Evolutionary conservation across 2,888 invertebrate species (phyloP).

Genomic region (Parascotia fuliginaria): DNA sequence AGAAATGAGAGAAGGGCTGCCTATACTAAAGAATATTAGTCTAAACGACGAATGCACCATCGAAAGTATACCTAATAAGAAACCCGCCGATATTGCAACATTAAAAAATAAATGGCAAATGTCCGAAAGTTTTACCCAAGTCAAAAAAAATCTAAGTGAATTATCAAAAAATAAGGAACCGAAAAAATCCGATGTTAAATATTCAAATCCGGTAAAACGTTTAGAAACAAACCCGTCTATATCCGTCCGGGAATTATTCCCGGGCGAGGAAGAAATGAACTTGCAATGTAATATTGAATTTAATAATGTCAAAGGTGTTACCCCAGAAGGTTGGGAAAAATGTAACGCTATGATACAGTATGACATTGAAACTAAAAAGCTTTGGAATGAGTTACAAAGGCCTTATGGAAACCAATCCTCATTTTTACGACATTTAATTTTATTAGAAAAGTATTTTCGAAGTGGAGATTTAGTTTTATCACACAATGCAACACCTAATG

Average conservation of each 20-base stretch:
- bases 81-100: slow-evolving; percentile 75
- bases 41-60: slow-evolving; percentile 87
- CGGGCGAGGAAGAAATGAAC: slow-evolving; percentile 93
- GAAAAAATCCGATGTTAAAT: slow-evolving; percentile 71
- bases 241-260: slow-evolving; percentile 92
- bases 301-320: slow-evolving; percentile 88
- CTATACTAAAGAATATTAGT: slow-evolving; percentile 72
- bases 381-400: slow-evolving; percentile 93
- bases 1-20: slow-evolving; percentile 59
- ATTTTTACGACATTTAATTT: slow-evolving; percentile 91
- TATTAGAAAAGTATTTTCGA: slow-evolving; percentile 93
- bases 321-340: slow-evolving; percentile 94
- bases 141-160: slow-evolving; percentile 80
- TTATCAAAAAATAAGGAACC: slow-evolving; percentile 79
- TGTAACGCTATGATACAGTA: slow-evolving; percentile 92
- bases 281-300: slow-evolving; percentile 92
- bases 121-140: slow-evolving; percentile 81
- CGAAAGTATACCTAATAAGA: slow-evolving; percentile 82
- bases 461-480: slow-evolving; percentile 92
- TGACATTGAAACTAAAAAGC: slow-evolving; percentile 91
- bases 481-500: slow-evolving; percentile 90
- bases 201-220: slow-evolving; percentile 87
- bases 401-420: slow-evolving; percentile 96
- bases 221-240: slow-evolving; percentile 93
- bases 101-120: slow-evolving; percentile 84